A percentile compares a stretch with the other conserved stretches of the same genome.
Conservation (phyloP, 2,797 vertebrate species). For the Falco peregrinus region DNA sequence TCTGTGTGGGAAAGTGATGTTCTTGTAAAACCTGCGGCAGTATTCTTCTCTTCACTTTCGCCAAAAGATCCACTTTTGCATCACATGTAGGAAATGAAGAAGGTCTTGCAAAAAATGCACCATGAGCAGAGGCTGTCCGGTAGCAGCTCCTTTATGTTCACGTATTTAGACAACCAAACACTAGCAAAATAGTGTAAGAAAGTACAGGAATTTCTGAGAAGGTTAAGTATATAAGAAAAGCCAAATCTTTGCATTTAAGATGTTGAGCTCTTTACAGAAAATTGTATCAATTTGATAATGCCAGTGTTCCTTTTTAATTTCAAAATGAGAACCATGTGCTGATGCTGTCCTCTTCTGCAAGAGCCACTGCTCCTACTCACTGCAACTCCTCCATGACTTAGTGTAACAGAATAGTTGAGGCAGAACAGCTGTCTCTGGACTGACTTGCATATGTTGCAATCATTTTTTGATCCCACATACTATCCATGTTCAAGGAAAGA, state of each 20-base stretch:
- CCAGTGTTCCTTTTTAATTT: background rate
- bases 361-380: background rate
- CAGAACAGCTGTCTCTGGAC: background rate
- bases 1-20: background rate
- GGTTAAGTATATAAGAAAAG: background rate
- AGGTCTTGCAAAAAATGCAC: background rate
- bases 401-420: background rate
- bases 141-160: background rate
- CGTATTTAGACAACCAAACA: background rate
- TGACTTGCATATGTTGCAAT: background rate
- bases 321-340: background rate
- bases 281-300: background rate
- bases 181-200: background rate
- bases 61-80: background rate
- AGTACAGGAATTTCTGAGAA: background rate
- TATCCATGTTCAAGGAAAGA: background rate
- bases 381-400: background rate
- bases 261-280: background rate
- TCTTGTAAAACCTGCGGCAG: background rate
- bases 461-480: background rate
- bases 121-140: background rate
- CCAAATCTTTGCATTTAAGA: background rate
- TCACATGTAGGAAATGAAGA: background rate
- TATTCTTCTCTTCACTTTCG: accelerated
- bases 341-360: background rate